Evolutionary conservation across 2,113 vertebrate species (phyloP), one percentile per base, ranked within the genome.

Genomic region (Danionella cerebrum): DNA sequence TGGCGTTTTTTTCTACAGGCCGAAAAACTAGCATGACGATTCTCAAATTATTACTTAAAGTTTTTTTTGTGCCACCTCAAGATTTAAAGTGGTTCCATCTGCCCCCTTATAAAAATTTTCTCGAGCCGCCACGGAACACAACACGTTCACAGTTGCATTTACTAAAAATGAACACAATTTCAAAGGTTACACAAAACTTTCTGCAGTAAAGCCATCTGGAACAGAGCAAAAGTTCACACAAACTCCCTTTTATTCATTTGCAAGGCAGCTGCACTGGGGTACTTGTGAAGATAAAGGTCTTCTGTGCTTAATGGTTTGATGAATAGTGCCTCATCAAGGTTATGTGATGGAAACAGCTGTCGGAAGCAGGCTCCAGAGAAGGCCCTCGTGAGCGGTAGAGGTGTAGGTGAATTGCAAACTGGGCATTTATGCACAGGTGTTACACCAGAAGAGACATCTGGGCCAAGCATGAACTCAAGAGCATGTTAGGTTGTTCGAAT

Each of bases 291-390:
- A 33, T 38, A 51, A 27, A 66, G 44, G 53, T 55, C 64, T 27
- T 71, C 11, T 6, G 29, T 12, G 38, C 53, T 33, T 54, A 44
- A 39, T 45, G 29, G 5, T 39, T 35, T 62, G 47, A 67, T 39
- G 45, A 58, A 69, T 53, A 48, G 45, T 62, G 36, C 27, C 52
- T 35, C 51, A 57, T 19, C 39, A 29, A 53, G 52, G 36, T 67
- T 67, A 53, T 14, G 48, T 27, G 14, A 29, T 35, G n/a, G 48
- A 45, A 72, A 35, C 58, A 59, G 59, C 65, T 21, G 41, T 38
- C 35, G 31, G 35, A 53, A 60, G 13, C 3, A 87, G n/a, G 39
- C 29, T 42, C 67, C 48, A 45, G 16, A 14, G 24, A 51, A 35
- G 35, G 16, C 33, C 47, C 50, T 27, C 27, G 39, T 8, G 21